These are phyloP conservation scores for Caenorhabditis brenneri DNA, from an alignment of 1,140 invertebrate species.

Conservation along the genomic window DNA sequence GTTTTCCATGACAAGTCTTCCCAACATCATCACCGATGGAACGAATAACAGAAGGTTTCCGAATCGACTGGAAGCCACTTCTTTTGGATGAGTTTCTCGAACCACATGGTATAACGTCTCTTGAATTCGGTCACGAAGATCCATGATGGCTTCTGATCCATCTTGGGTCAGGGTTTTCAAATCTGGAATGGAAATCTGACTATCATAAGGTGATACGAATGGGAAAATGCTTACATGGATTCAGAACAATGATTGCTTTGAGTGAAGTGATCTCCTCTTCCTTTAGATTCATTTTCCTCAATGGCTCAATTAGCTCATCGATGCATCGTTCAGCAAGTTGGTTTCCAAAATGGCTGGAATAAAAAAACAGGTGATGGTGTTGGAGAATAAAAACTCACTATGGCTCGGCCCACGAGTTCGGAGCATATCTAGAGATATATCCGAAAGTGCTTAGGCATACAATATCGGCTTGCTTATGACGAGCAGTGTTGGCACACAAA, in stretches of 20 bases:
- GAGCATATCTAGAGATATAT: constrained; percentile 50
- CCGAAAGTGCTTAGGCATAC: constrained; percentile 58
- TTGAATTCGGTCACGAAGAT: constrained; percentile 66
- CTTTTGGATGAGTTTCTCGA: constrained; percentile 70
- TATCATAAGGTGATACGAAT: too few species aligned
- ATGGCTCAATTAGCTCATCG: constrained; percentile 67
- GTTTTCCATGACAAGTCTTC: constrained; percentile 66
- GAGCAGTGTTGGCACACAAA: constrained; percentile 46
- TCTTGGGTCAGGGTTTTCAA: constrained; percentile 62
- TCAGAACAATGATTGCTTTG: constrained; percentile 69
- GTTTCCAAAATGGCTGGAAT: constrained; percentile 67
- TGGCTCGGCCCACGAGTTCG: constrained; percentile 46
- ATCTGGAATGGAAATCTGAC: constrained; percentile 58
- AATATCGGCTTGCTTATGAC: constrained; percentile 51
- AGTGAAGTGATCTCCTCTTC: constrained; percentile 69
- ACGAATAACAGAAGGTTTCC: constrained; percentile 68
- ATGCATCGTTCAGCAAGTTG: constrained; percentile 67
- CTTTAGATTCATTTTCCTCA: constrained; percentile 68
- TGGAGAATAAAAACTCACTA: constrained; percentile 51
- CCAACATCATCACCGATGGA: constrained; percentile 68
- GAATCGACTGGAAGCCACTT: constrained; percentile 69
- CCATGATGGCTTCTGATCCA: constrained; percentile 68
- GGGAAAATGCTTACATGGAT: constrained; percentile 60
- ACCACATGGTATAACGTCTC: constrained; percentile 71
- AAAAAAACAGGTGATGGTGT: not conserved